Evolutionary conservation across 2,888 invertebrate species (phyloP), one percentile per base, ranked within the genome.

Genomic region (Ctenicera cuprea): DNA sequence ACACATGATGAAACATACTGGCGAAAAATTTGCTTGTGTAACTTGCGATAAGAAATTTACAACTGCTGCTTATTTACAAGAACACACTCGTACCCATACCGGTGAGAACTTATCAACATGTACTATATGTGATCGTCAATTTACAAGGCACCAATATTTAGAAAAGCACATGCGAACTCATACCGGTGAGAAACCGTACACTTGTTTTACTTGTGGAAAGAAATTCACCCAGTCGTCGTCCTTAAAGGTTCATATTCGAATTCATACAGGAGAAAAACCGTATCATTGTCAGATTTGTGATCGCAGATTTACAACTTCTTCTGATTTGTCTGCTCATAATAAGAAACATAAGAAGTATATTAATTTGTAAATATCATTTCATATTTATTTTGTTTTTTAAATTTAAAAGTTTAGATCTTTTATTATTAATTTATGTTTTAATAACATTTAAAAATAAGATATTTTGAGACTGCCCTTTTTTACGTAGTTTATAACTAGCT

Each of bases 81-180:
- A 86, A 37, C 85, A 85, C 69, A 80, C 80, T 20, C 77, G 86
- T 20, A 82, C 81, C 14, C 86, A 86, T 69, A 86, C 86, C 0
- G 86, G 86, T 5, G 86, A 86, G 74, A 85, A 84, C 76, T 85
- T 86, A 16, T 85, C 84, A 74, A 66, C 81, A 7, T 86, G 86
- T 76, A 80, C 80, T 18, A 75, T 85, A 45, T 86, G 86, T 75
- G 83, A 85, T 45, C 80, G 83, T 54, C 82, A 82, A 71, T 86
- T 86, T 74, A 88, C 89, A 0, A 88, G 90, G 52, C 87, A 89
- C n/a, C 89, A 89, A 9, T 87, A 90, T 62, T 85, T 90, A 59
- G 89, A 88, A 75, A 87, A 85, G 30, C 90, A 90, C 79, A 84
- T 84, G 80, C 85, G 88, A 37, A 88, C 87, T 0, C 90, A 90